Conservation (phyloP, 2,888 invertebrate genomes). For the Selenia dentaria region DNA sequence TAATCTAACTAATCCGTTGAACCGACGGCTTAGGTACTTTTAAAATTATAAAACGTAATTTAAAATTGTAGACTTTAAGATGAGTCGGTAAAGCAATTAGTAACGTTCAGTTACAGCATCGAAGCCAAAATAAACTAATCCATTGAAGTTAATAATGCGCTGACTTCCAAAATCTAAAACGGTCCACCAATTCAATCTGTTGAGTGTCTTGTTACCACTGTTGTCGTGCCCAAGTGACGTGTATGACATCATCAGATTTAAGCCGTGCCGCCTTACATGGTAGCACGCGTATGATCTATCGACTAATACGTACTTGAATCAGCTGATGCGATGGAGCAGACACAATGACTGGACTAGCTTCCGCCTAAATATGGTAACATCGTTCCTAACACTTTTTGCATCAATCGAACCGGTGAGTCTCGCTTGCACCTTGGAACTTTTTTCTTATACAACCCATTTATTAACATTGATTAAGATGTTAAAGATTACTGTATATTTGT, state of each 20-base stretch:
- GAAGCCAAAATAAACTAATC: too few species aligned
- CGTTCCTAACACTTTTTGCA: constrained; percentile 21
- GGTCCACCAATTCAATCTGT: neutral
- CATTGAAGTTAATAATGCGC: too few species aligned
- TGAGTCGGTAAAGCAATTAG: too few species aligned
- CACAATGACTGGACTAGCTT: constrained; percentile 30
- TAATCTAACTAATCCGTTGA: too few species aligned
- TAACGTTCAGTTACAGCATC: too few species aligned
- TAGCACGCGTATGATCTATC: constrained; percentile 74
- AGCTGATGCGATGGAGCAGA: constrained; percentile 57
- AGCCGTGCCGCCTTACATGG: constrained; percentile 74
- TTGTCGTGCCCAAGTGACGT: constrained; percentile 41
- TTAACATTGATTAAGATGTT: constrained; percentile 43
- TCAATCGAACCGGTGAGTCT: constrained; percentile 11
- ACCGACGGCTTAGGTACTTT: too few species aligned
- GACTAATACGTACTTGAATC: constrained; percentile 57
- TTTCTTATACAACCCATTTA: constrained; percentile 18
- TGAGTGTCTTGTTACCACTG: constrained; percentile 38
- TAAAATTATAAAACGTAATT: too few species aligned
- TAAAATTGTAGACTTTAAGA: too few species aligned
- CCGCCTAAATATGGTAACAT: constrained; percentile 37
- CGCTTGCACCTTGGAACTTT: constrained; percentile 25
- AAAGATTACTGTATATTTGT: constrained; percentile 34
- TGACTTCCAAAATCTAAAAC: neutral
- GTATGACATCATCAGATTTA: constrained; percentile 77